Conservation (phyloP, 2,888 invertebrate species). For the Eulithis prunata region DNA sequence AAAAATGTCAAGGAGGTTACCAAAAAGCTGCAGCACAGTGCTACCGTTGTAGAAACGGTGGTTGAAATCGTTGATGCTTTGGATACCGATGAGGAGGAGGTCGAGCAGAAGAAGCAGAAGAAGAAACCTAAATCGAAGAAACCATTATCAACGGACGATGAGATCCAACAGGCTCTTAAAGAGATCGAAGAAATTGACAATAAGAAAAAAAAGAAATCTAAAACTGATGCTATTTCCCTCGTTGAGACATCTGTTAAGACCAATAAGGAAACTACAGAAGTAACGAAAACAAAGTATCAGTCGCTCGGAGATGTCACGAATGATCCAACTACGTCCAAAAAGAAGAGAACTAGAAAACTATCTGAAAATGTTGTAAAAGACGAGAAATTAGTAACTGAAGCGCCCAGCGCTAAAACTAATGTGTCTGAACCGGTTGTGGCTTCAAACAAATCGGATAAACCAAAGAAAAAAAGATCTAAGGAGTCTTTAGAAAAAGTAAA, state of each 20-base stretch:
- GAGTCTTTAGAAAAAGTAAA: constrained; percentile 12
- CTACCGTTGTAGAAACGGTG: constrained; percentile 53
- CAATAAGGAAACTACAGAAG: constrained; percentile 17
- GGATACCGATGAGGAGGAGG: constrained; percentile 41
- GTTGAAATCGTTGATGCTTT: constrained; percentile 46
- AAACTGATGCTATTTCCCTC: constrained; percentile 18
- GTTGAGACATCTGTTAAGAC: constrained; percentile 16
- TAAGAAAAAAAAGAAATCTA: constrained; percentile 64
- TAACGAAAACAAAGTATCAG: constrained; percentile 29
- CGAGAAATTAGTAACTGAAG: constrained; percentile 5
- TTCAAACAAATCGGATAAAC: constrained; percentile 36
- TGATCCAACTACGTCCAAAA: constrained; percentile 49
- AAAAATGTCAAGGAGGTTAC: constrained; percentile 36
- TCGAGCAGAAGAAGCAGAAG: constrained; percentile 64
- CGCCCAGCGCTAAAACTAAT: background rate
- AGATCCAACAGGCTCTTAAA: constrained; percentile 75
- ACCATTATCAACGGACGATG: constrained; percentile 65
- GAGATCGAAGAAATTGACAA: constrained; percentile 73
- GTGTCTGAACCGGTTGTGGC: background rate
- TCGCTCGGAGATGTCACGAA: constrained; percentile 37
- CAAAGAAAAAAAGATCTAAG: constrained; percentile 41
- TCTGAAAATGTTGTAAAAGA: constrained; percentile 30
- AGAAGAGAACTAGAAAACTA: constrained; percentile 55
- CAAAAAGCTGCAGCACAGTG: constrained; percentile 65
- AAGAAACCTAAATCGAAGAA: constrained; percentile 74